These are phyloP conservation scores for Anableps anableps DNA, from an alignment of 2,797 vertebrate species.

Conservation along the genomic window DNA sequence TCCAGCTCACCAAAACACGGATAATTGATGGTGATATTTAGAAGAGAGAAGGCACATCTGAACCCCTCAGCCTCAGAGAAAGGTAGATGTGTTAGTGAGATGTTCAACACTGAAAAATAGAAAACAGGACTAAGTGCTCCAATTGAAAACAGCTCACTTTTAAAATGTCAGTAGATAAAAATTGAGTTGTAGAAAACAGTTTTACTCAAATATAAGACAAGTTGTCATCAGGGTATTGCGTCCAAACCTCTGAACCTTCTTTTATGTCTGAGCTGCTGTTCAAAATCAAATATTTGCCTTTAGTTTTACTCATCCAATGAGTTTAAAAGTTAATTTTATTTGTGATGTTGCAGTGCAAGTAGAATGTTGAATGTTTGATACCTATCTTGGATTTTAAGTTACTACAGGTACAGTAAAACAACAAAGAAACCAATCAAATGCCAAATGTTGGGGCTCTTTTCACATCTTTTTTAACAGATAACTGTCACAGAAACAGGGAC, in stretches of 20 bases:
- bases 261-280: conserved; percentile 5
- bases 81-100: conserved; percentile 24
- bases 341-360: neutral
- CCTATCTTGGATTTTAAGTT: neutral
- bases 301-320: neutral
- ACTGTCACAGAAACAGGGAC: neutral
- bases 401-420: neutral
- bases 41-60: conserved; percentile 16
- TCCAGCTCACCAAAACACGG: conserved; percentile 8
- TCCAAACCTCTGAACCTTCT: neutral
- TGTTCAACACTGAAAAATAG: neutral
- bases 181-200: conserved; percentile 8
- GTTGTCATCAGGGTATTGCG: neutral
- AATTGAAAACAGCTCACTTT: conserved; percentile 21
- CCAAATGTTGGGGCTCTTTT: neutral
- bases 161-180: conserved; percentile 25
- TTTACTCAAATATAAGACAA: neutral
- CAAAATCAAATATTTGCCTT: neutral
- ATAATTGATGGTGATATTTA: conserved; percentile 40
- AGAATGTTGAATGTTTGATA: neutral
- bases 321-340: neutral
- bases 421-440: neutral
- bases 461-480: neutral
- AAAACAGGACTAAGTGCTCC: conserved; percentile 21
- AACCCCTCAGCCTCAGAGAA: conserved; percentile 16